A percentile compares a stretch with the other conserved stretches of the same genome.
These are phyloP conservation scores for Eupithecia insigniata DNA, from an alignment of 2,888 invertebrate genomes.

Conservation along the genomic window DNA sequence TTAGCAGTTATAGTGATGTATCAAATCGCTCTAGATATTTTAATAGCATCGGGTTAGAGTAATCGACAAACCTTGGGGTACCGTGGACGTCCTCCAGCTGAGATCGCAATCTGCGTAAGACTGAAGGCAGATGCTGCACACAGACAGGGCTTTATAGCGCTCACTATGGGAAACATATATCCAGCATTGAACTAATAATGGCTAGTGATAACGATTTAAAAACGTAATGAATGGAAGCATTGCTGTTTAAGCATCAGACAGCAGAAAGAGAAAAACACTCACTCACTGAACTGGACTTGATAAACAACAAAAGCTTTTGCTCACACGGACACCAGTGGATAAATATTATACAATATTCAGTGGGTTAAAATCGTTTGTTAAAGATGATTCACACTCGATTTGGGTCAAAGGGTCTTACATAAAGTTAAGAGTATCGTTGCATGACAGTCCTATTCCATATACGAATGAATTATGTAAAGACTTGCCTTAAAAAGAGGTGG, in stretches of 20 bases:
- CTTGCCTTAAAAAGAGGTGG: conserved; percentile 38
- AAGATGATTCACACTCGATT: conserved; percentile 22
- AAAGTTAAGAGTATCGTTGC: conserved; percentile 29
- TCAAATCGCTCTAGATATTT: conserved; percentile 4
- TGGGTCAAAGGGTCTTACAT: conserved; percentile 32
- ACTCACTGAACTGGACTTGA: background rate
- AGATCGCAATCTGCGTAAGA: background rate
- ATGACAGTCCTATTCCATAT: conserved; percentile 34
- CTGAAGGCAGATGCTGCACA: background rate
- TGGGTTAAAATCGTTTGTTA: conserved; percentile 10
- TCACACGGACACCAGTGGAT: conserved; percentile 2
- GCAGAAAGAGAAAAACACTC: background rate
- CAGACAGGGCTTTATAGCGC: background rate
- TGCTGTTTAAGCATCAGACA: background rate
- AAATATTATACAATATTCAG: conserved; percentile 15
- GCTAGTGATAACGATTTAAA: background rate
- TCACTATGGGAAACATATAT: background rate
- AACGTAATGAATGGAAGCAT: background rate
- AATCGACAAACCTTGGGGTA: background rate
- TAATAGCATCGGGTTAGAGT: background rate
- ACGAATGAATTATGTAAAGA: conserved; percentile 42
- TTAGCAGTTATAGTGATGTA: background rate
- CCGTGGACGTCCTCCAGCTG: background rate
- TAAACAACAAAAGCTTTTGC: conserved; percentile 4
- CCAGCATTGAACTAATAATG: background rate